Evolutionary conservation across 2,888 invertebrate species (phyloP).

Genomic region (Rotaria socialis): DNA sequence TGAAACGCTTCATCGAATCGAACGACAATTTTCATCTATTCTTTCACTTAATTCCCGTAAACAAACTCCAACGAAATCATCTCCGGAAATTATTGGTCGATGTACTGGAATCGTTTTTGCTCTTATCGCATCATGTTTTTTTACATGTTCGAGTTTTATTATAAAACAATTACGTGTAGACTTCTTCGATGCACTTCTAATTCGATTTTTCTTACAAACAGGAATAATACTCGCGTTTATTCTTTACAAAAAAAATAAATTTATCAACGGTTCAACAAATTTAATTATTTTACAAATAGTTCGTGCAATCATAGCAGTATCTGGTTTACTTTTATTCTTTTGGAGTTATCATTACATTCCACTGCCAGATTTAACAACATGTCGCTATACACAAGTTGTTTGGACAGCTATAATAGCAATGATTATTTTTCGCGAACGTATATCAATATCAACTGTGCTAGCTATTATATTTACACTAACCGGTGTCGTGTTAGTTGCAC

Average conservation of each 20-base stretch:
- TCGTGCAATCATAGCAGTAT: background rate
- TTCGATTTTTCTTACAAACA: background rate
- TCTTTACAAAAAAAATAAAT: background rate
- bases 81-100: background rate
- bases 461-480: slow-evolving; percentile 7
- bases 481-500: background rate
- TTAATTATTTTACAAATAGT: background rate
- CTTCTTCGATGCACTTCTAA: background rate
- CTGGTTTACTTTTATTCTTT: background rate
- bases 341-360: background rate
- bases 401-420: slow-evolving; percentile 12
- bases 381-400: slow-evolving; percentile 4
- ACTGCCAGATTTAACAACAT: slow-evolving; percentile 23
- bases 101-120: background rate
- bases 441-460: background rate
- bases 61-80: background rate
- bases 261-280: background rate
- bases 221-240: background rate
- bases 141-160: background rate
- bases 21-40: background rate
- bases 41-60: too few relatives aligned
- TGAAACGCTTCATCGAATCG: background rate
- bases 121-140: background rate
- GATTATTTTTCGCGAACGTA: slow-evolving; percentile 19
- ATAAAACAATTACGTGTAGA: background rate